Base-by-base conservation (phyloP, 1,140 invertebrate genomes). In the Drosophila ohnishii region DNA sequence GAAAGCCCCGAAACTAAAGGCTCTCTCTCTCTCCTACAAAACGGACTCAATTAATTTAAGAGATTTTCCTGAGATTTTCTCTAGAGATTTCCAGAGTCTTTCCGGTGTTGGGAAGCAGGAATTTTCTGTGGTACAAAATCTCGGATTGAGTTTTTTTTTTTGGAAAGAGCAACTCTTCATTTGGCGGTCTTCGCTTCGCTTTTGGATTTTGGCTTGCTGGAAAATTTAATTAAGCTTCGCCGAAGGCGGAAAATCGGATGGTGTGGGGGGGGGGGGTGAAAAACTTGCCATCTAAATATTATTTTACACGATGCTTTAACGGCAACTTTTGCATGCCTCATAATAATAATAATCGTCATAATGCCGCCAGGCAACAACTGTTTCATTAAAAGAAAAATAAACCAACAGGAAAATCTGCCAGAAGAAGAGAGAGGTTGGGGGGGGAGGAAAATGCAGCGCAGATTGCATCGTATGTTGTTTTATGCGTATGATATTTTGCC, bases 311-410 rank as follows among this genome's bases (percentile, higher is more conserved):
- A 82, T 70, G 83, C 83, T 87, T 82, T 87, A 86, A 86, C 83
- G 78, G 79, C 71, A 86, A 87, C 83, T 86, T 86, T 86, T 75
- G 83, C 79, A 79, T 86, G 83, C 83, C 83, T 79, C 84, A 87
- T 83, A 82, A 86, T 86, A 86, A 86, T 79, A 86, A 87, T 87
- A 86, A 87, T 86, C 83, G 80, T 83, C 80, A 86, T 87, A 87
- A 70, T 87, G 83, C 83, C 83, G 71, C 79, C 48, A 76, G 83
- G 61, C 78, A 79, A 77, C 83, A 87, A 87, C 71, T 83, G 83
- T 86, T 86, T 86, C 83, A 82, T 87, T 86, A 86, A 83, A 80
- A 80, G 72, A 84, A 76, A 80, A 83, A 80, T 72, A 80, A 79
- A 70, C 59, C 53, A 56, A 47, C 50, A 79, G 53, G 48, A 71